phyloP scores from a whole-genome alignment of 2,113 vertebrate species.

The Sisor rabdophorus region DNA sequence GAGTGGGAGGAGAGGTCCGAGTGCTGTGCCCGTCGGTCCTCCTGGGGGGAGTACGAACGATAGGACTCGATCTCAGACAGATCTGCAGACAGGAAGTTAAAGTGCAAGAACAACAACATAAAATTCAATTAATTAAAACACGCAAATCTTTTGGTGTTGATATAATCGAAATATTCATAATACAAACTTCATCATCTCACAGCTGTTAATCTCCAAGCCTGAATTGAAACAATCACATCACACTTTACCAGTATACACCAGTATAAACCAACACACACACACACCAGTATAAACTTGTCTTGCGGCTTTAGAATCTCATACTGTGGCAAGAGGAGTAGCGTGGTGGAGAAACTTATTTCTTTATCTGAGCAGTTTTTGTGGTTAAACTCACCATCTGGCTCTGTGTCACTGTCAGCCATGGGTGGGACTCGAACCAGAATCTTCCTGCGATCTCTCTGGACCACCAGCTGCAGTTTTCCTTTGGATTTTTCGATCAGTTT shows the following conservation, averaged over 20 bases:
- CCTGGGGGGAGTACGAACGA: constrained; percentile 88
- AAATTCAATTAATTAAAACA: background rate
- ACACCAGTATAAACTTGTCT: too few relatives aligned
- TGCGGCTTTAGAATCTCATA: too few relatives aligned
- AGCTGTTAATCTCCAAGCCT: too few relatives aligned
- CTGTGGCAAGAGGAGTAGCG: too few relatives aligned
- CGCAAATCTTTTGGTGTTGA: too few relatives aligned
- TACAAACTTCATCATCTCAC: too few relatives aligned
- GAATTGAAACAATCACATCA: too few relatives aligned
- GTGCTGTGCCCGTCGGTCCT: constrained; percentile 78
- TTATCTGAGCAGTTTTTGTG: too few relatives aligned
- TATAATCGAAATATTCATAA: too few relatives aligned
- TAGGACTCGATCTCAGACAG: constrained; percentile 98
- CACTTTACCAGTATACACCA: too few relatives aligned
- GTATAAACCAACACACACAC: too few relatives aligned
- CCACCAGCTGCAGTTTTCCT: constrained; percentile 89
- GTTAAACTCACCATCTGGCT: constrained; percentile 84
- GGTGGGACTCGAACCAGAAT: constrained; percentile 88
- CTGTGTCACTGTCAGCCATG: constrained; percentile 91
- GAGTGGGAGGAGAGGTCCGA: constrained; percentile 92
- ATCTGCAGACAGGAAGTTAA: constrained; percentile 67
- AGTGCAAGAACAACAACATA: constrained; percentile 47
- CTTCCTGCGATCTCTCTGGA: constrained; percentile 84
- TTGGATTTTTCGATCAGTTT: constrained; percentile 94
- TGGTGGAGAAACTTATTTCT: too few relatives aligned